phyloP scores from a whole-genome alignment of 2,113 vertebrate species.

The Diphyllodes magnificus region DNA sequence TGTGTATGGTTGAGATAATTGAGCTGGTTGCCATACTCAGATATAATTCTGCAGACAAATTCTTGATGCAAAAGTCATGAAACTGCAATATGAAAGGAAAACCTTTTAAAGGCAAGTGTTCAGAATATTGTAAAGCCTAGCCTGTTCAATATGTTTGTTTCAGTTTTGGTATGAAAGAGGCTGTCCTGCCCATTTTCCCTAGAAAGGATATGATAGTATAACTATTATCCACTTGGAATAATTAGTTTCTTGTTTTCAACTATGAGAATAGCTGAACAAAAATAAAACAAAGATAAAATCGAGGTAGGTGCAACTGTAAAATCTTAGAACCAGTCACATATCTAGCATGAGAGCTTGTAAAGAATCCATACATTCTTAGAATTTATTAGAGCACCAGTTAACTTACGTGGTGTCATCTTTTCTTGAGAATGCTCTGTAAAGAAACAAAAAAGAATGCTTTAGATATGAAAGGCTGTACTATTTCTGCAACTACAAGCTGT shows the following conservation, averaged over 20 bases:
- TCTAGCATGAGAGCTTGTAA: not conserved
- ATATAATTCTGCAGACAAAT: constrained; percentile 50
- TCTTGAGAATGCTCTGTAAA: constrained; percentile 5
- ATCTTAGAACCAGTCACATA: not conserved
- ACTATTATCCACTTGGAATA: constrained; percentile 26
- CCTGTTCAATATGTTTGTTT: constrained; percentile 37
- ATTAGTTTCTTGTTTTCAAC: constrained; percentile 32
- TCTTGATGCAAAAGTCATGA: constrained; percentile 26
- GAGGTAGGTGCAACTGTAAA: not conserved
- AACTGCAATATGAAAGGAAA: constrained; percentile 26
- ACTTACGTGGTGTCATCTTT: not conserved
- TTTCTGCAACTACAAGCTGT: not conserved
- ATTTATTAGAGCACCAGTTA: constrained; percentile 4
- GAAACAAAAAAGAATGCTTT: constrained; percentile 23
- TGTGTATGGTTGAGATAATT: constrained; percentile 26
- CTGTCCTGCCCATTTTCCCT: constrained; percentile 38
- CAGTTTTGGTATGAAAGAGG: constrained; percentile 53
- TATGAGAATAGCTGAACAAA: constrained; percentile 31
- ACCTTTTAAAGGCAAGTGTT: constrained; percentile 27
- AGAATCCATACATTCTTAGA: not conserved
- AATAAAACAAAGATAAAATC: constrained; percentile 31
- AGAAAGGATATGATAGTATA: constrained; percentile 3
- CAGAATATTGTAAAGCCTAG: constrained; percentile 15
- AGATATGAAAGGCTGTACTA: not conserved
- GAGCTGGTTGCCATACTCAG: not conserved